Conservation (phyloP, 2,797 vertebrate genomes). For the Microtus californicus region DNA sequence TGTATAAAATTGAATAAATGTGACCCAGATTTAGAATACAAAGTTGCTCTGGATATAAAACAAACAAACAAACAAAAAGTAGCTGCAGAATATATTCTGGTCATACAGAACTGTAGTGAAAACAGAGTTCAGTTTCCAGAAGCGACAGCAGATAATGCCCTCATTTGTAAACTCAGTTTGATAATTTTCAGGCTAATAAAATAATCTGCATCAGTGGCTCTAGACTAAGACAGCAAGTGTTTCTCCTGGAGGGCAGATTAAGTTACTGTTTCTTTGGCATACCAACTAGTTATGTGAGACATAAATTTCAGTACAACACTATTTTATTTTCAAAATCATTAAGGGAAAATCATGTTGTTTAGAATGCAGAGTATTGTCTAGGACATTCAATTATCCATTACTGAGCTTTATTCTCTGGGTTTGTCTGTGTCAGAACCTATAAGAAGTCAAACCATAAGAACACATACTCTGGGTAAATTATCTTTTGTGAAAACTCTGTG, state of each 20-base stretch:
- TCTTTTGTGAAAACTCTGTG: neutral
- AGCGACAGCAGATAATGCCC: neutral
- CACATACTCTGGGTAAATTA: neutral
- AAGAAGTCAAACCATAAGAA: neutral
- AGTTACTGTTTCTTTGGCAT: neutral
- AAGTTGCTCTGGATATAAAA: conserved; percentile 27
- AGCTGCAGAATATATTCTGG: conserved; percentile 56
- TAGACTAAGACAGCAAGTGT: neutral
- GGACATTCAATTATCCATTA: neutral
- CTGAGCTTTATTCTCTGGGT: neutral
- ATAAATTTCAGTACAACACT: neutral
- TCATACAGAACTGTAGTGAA: conserved; percentile 45
- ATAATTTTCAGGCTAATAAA: conserved; percentile 47
- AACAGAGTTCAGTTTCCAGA: conserved; percentile 1
- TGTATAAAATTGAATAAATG: neutral
- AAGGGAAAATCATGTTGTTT: neutral
- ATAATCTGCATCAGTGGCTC: neutral
- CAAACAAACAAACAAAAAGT: neutral
- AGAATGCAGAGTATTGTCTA: conserved; percentile 25
- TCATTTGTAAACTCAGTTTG: conserved; percentile 44
- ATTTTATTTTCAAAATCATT: conserved; percentile 13
- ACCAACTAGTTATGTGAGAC: neutral
- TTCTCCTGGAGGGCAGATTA: neutral
- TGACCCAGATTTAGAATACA: conserved; percentile 48
- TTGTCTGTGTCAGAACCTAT: neutral